phyloP scores from a whole-genome alignment of 2,797 vertebrate species.

The Coluber constrictor region DNA sequence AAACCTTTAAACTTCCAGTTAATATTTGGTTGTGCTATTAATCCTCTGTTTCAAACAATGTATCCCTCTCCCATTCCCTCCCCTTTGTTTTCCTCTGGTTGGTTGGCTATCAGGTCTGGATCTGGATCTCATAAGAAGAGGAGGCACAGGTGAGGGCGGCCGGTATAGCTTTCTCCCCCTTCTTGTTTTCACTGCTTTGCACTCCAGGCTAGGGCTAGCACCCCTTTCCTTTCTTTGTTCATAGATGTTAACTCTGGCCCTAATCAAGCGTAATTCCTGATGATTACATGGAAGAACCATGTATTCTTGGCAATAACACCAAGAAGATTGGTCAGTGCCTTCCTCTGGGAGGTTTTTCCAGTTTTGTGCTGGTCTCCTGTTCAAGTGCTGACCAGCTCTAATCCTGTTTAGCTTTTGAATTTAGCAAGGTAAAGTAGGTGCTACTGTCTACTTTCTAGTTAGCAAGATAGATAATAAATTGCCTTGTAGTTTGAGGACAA shows the following conservation, averaged over 20 bases:
- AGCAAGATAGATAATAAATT: background rate
- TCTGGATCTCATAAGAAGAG: conserved; percentile 91
- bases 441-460: background rate
- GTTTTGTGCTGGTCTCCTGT: background rate
- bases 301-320: background rate
- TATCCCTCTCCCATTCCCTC: conserved; percentile 11
- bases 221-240: background rate
- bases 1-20: background rate
- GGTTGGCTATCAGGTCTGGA: conserved; percentile 77
- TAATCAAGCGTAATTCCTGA: background rate
- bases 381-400: background rate
- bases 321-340: background rate
- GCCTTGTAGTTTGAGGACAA: background rate
- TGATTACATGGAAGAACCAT: background rate
- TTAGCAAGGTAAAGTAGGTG: background rate
- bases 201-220: background rate
- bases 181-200: background rate
- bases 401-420: background rate
- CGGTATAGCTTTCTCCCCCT: background rate
- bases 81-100: conserved; percentile 18
- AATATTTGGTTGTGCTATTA: no score
- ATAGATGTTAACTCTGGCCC: background rate
- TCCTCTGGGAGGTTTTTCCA: background rate
- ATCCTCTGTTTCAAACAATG: background rate
- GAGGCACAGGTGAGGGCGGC: conserved; percentile 84